Conservation (phyloP, 2,113 vertebrate species). For the Melanotaenia duboulayi region DNA sequence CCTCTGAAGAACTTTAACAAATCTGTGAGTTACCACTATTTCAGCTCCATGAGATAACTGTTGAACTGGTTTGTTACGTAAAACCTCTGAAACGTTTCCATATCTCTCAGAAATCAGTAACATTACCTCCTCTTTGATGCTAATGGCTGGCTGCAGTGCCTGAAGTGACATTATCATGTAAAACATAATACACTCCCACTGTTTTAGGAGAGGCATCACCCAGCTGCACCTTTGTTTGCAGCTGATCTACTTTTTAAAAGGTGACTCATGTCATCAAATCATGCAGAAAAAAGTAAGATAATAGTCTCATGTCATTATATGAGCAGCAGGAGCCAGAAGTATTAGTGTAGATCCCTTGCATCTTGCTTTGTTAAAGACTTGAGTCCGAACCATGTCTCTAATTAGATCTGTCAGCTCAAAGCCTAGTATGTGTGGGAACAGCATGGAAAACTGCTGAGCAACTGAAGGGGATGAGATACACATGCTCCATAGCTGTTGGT, state of each 20-base stretch:
- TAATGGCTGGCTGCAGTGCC: not conserved
- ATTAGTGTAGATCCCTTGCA: slow-evolving; percentile 56
- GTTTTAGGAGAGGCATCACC: slow-evolving; percentile 13
- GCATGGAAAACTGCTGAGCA: slow-evolving; percentile 48
- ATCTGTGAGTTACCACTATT: slow-evolving; percentile 25
- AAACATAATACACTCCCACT: slow-evolving; percentile 2
- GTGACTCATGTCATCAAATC: slow-evolving; percentile 31
- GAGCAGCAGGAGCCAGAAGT: slow-evolving; percentile 46
- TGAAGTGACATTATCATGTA: slow-evolving; percentile 7
- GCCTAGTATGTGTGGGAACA: slow-evolving; percentile 64
- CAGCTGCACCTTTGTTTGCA: not conserved
- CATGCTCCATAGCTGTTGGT: slow-evolving; percentile 8
- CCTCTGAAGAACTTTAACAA: slow-evolving; percentile 21
- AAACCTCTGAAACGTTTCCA: slow-evolving; percentile 19
- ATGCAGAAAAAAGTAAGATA: slow-evolving; percentile 24
- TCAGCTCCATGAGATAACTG: slow-evolving; percentile 56
- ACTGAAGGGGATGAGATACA: slow-evolving; percentile 23
- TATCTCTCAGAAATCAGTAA: slow-evolving; percentile 5
- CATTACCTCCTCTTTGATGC: not conserved
- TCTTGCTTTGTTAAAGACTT: slow-evolving; percentile 52
- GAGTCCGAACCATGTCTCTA: slow-evolving; percentile 59
- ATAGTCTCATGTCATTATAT: slow-evolving; percentile 49
- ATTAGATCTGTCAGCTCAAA: slow-evolving; percentile 75
- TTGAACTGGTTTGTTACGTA: slow-evolving; percentile 40
- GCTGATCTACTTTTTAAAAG: slow-evolving; percentile 20